A percentile compares a stretch with the other conserved stretches of the same genome.
Evolutionary conservation across 2,888 invertebrate genomes (phyloP).

Genomic region (Agrenia bidenticulata): DNA sequence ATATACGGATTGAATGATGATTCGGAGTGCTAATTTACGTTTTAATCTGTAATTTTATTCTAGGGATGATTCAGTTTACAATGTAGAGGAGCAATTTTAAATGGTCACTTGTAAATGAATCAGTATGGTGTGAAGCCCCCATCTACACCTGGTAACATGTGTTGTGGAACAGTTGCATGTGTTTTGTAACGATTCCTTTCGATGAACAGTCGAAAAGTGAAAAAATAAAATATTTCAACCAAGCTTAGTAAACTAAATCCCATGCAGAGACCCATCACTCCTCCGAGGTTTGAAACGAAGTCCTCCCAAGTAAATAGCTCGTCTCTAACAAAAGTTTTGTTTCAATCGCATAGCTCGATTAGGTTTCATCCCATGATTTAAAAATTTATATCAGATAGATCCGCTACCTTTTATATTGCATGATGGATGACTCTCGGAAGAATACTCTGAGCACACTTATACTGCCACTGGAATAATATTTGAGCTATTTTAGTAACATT

Average conservation of each 20-base stretch:
- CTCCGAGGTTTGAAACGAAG: conserved; percentile 50
- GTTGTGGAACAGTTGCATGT: neutral
- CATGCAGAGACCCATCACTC: conserved; percentile 47
- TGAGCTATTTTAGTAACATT: neutral
- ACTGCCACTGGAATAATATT: conserved; percentile 36
- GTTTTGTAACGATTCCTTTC: conserved; percentile 29
- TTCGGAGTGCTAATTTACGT: no score
- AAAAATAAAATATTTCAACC: conserved; percentile 48
- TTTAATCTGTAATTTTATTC: no score
- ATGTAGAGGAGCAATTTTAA: no score
- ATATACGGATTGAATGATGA: conserved; percentile 31
- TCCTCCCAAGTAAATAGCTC: conserved; percentile 52
- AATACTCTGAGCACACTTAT: conserved; percentile 48
- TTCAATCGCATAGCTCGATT: no score
- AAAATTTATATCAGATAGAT: no score
- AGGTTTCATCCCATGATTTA: no score
- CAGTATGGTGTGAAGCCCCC: no score
- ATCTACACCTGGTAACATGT: conserved; percentile 8
- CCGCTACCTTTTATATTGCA: conserved; percentile 49
- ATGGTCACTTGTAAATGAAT: no score
- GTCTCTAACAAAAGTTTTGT: no score
- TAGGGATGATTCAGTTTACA: neutral
- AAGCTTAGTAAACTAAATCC: conserved; percentile 46
- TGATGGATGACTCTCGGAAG: conserved; percentile 48
- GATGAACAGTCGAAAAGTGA: conserved; percentile 32